phyloP scores from a whole-genome alignment of 2,888 invertebrate species.

The Megamerina dolium region DNA sequence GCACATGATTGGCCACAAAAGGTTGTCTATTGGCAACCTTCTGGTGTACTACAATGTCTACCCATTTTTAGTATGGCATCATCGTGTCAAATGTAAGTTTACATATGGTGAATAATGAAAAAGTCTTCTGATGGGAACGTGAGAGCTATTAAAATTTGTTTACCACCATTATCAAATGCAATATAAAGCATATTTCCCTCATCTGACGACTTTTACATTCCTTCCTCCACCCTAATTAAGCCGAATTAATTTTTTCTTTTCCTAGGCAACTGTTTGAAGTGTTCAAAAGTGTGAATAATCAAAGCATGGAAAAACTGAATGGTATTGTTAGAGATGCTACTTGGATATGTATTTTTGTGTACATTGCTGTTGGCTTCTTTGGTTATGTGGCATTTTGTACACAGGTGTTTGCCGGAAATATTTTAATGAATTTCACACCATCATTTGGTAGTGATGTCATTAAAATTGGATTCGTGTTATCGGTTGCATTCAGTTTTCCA shows the following conservation, averaged over 20 bases:
- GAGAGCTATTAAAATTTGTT: neutral
- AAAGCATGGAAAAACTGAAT: constrained; percentile 84
- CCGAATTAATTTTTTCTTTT: neutral
- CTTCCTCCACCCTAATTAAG: neutral
- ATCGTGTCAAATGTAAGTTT: constrained; percentile 87
- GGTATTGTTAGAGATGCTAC: constrained; percentile 81
- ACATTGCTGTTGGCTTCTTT: constrained; percentile 86
- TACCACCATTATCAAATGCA: neutral
- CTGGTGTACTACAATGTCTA: constrained; percentile 82
- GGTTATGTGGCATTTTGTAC: constrained; percentile 83
- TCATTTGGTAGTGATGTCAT: constrained; percentile 80
- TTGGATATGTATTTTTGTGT: constrained; percentile 84
- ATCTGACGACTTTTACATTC: neutral
- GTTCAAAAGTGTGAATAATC: constrained; percentile 82
- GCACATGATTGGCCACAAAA: constrained; percentile 67
- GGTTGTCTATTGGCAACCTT: constrained; percentile 74
- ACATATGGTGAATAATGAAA: neutral
- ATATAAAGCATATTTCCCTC: neutral
- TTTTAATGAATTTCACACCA: constrained; percentile 78
- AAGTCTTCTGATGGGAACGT: neutral
- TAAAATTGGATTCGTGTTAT: constrained; percentile 90
- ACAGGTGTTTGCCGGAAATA: constrained; percentile 74
- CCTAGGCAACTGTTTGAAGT: constrained; percentile 87
- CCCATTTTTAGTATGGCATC: constrained; percentile 96
- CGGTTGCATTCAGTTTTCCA: constrained; percentile 94